Evolutionary conservation across 2,113 vertebrate species (phyloP).

Genomic region (Periophthalmus modestus): DNA sequence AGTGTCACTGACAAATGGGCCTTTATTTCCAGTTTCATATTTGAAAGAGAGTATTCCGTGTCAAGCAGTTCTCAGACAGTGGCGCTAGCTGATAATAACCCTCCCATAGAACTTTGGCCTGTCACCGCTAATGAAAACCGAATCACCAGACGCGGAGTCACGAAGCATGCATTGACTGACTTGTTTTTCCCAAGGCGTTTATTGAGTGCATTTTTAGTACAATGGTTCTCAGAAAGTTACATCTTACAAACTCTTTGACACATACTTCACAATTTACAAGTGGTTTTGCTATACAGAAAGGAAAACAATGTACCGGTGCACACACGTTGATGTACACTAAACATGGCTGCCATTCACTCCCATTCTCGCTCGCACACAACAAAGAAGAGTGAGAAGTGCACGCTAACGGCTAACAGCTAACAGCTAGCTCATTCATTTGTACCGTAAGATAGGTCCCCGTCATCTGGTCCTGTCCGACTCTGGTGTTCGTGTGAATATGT

Average conservation of each 20-base stretch:
- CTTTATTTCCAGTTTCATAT: slow-evolving; percentile 49
- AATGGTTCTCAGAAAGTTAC: slow-evolving; percentile 85
- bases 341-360: slow-evolving; percentile 36
- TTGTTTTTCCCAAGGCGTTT: slow-evolving; percentile 78
- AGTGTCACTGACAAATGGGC: slow-evolving; percentile 41
- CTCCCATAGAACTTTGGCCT: slow-evolving; percentile 35
- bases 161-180: slow-evolving; percentile 46
- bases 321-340: slow-evolving; percentile 50
- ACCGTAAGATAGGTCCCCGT: slow-evolving; percentile 53
- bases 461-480: slow-evolving; percentile 17
- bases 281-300: slow-evolving; percentile 76
- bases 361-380: slow-evolving; percentile 35
- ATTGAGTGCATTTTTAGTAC: slow-evolving; percentile 85
- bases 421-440: slow-evolving; percentile 59
- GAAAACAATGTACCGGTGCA: slow-evolving; percentile 64
- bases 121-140: slow-evolving; percentile 43
- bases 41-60: slow-evolving; percentile 42
- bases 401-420: too few species aligned
- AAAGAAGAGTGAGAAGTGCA: slow-evolving; percentile 53
- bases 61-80: slow-evolving; percentile 48
- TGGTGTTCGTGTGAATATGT: slow-evolving; percentile 19
- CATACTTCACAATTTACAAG: slow-evolving; percentile 83
- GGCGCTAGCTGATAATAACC: slow-evolving; percentile 50
- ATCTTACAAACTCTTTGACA: slow-evolving; percentile 82
- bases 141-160: slow-evolving; percentile 43